phyloP scores from a whole-genome alignment of 2,888 invertebrate species.

The Leptinotarsa juncta region DNA sequence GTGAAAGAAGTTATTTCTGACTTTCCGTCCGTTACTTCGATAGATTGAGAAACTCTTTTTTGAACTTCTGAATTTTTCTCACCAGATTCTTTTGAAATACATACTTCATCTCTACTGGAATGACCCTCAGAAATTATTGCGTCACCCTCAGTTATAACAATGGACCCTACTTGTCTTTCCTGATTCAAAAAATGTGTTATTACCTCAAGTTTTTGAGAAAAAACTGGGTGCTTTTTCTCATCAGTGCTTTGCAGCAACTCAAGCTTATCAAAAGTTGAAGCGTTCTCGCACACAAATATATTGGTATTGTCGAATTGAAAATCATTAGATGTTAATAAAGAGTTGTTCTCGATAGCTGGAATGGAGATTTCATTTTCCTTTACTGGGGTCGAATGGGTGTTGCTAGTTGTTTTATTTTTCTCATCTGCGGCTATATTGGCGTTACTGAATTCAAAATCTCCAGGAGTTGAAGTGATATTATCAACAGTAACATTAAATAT shows the following conservation, averaged over 20 bases:
- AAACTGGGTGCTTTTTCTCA: too few relatives aligned
- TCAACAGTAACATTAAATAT: background rate
- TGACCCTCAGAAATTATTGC: background rate
- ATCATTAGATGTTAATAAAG: too few relatives aligned
- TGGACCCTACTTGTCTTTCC: background rate
- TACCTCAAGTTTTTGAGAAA: background rate
- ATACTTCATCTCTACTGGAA: background rate
- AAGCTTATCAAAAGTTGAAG: too few relatives aligned
- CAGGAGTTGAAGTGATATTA: background rate
- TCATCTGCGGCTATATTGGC: too few relatives aligned
- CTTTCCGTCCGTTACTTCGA: background rate
- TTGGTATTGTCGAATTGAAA: too few relatives aligned
- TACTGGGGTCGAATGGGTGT: too few relatives aligned
- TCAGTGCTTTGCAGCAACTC: too few relatives aligned
- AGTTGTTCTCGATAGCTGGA: too few relatives aligned
- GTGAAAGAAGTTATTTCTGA: background rate
- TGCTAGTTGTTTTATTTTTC: too few relatives aligned
- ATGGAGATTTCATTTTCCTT: background rate
- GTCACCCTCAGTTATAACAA: background rate
- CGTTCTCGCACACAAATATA: too few relatives aligned
- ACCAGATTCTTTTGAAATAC: background rate
- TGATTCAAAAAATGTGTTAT: conserved; percentile 8
- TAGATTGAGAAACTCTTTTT: background rate
- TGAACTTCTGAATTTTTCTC: too few relatives aligned
- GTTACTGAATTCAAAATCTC: too few relatives aligned